A percentile compares a stretch with the other conserved stretches of the same genome.
Conservation (phyloP, 2,797 vertebrate species). For the Poliocrania exsul region DNA sequence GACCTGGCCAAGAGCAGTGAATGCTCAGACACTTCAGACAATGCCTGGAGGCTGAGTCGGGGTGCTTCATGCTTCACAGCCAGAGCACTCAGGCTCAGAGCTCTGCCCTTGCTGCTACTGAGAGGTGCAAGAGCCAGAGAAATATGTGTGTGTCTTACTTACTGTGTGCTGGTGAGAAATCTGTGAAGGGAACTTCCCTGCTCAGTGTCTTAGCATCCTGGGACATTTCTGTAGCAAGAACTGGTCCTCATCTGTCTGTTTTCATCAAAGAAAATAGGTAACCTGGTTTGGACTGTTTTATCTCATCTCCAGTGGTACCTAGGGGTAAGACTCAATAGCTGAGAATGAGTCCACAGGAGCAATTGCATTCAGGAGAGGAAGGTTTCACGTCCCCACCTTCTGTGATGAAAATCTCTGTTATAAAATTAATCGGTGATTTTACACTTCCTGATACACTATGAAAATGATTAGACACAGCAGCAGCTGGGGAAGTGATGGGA, state of each 20-base stretch:
- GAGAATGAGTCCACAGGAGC: background rate
- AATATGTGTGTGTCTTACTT: background rate
- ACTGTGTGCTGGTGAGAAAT: background rate
- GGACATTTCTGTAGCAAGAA: background rate
- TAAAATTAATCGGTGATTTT: constrained; percentile 54
- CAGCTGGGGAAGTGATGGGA: background rate
- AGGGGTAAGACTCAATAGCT: background rate
- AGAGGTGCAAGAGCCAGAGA: background rate
- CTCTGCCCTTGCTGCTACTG: background rate
- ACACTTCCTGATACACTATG: constrained; percentile 43
- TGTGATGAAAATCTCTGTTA: constrained; percentile 44
- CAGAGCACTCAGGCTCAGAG: accelerated
- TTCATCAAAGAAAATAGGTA: background rate
- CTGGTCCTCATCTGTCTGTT: background rate
- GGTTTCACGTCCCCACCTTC: constrained; percentile 20
- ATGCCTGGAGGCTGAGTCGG: background rate
- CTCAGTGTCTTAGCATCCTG: background rate
- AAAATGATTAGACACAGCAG: constrained; percentile 55
- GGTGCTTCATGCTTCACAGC: background rate
- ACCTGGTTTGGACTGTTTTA: background rate
- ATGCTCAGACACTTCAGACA: background rate
- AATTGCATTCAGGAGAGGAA: background rate
- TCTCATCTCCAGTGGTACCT: background rate
- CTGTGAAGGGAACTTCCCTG: background rate
- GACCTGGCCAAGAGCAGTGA: background rate